Evolutionary conservation across 2,113 vertebrate species (phyloP).

Genomic region (Ciconia boyciana): DNA sequence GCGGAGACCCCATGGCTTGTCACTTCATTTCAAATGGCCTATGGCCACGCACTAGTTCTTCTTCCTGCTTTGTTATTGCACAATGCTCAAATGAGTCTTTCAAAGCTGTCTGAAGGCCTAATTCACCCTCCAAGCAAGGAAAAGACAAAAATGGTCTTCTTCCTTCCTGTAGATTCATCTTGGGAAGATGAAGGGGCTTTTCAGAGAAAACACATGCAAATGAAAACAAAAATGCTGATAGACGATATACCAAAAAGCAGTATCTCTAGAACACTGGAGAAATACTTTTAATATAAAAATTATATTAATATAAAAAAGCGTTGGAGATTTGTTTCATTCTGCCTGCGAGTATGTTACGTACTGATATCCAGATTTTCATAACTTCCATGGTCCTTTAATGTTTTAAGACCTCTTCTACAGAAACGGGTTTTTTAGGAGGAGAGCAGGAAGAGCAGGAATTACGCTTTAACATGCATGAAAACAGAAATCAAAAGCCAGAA

Average conservation of each 20-base stretch:
- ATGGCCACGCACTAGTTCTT: background rate
- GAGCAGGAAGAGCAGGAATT: background rate
- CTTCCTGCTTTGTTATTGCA: background rate
- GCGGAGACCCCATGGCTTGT: background rate
- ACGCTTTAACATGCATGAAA: background rate
- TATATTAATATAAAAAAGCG: background rate
- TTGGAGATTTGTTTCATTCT: background rate
- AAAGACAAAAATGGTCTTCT: background rate
- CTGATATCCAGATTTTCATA: background rate
- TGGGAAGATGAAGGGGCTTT: background rate
- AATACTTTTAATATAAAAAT: background rate
- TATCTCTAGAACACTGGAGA: background rate
- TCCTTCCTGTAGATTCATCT: background rate
- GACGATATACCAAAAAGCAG: background rate
- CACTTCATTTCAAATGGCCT: slow-evolving; percentile 32
- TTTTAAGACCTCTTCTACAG: background rate
- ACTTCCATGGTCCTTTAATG: background rate
- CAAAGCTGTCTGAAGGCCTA: slow-evolving; percentile 49
- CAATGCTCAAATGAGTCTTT: slow-evolving; percentile 30
- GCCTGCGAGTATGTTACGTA: background rate
- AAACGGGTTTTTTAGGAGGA: background rate
- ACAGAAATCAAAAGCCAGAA: background rate
- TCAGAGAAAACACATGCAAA: background rate
- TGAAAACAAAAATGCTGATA: background rate
- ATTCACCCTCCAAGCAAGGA: slow-evolving; percentile 38